Evolutionary conservation across 2,888 invertebrate species (phyloP).

Genomic region (Erebia palarica): DNA sequence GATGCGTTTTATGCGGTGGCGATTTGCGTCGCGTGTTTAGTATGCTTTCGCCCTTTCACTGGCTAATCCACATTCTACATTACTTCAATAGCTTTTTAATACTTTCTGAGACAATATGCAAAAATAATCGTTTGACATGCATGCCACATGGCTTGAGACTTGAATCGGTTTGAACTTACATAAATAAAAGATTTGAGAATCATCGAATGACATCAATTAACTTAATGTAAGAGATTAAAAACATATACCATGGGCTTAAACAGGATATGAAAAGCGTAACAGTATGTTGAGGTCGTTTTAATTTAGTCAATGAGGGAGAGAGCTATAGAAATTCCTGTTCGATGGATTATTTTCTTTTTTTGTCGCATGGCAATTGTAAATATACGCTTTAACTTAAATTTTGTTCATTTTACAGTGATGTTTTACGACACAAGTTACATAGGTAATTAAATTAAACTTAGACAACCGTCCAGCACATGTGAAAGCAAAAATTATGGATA

Average conservation of each 20-base stretch:
- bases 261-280: background rate
- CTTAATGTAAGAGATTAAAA: background rate
- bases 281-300: background rate
- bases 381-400: background rate
- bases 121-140: constrained; percentile 35
- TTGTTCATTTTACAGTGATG: no score
- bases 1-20: background rate
- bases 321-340: background rate
- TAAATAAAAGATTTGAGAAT: background rate
- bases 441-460: no score
- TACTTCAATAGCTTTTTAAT: background rate
- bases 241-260: no score
- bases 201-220: background rate
- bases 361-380: background rate
- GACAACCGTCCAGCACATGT: no score
- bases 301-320: background rate
- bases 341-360: background rate
- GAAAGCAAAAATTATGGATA: no score
- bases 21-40: background rate
- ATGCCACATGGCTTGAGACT: constrained; percentile 43
- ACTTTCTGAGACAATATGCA: background rate
- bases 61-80: background rate
- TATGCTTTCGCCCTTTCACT: background rate
- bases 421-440: no score
- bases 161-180: background rate